Base-by-base conservation (phyloP, 2,888 invertebrate genomes). In the Agelastica alni region DNA sequence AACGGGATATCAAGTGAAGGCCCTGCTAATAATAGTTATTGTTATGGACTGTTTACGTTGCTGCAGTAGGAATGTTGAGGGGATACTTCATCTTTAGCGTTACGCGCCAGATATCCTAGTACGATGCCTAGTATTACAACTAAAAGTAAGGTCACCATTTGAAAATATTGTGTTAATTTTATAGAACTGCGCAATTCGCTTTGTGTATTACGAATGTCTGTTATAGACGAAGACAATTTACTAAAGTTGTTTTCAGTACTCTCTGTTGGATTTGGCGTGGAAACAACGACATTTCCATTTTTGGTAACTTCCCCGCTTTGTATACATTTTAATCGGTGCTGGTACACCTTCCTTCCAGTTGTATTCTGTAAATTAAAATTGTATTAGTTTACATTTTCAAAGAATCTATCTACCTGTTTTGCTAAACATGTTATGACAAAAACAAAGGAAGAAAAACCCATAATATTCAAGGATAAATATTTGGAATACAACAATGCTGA, bases 241-340 rank as follows among this genome's bases (percentile, higher is more conserved):
- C 59, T 66, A 9, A 73, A 59, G 34, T 69, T 70, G 26, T 53
- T 61, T 13, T 68, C 62, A n/a, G 69, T 69, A 10, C 36, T 48
- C 28, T 61, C 58, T 10, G 14, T 32, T 9, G 53, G 6, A n/a
- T 18, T 43, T 6, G 26, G 28, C 13, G 46, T 43, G n/a, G 53
- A 28, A 18, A 45, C 41, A 4, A 41, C 26, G 13, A 42, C 59
- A 30, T 62, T 69, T 9, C 76, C 76, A 53, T 77, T 77, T 53
- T 66, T 70, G 5, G 65, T 60, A 2, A 67, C 41, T 16, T 72
- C 71, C 13, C 66, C 64, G 37, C 79, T 76, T 65, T 85, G 83
- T 4, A 83, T 79, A 66, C 92, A 92, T 64, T 85, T 83, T 1
- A 91, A 73, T 48, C 88, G 83, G 72, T 89, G 88, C 65, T 89